Evolutionary conservation across 2,113 vertebrate species (phyloP), one percentile per base, ranked within the genome.

Genomic region (Psammodynastes pulverulentus): DNA sequence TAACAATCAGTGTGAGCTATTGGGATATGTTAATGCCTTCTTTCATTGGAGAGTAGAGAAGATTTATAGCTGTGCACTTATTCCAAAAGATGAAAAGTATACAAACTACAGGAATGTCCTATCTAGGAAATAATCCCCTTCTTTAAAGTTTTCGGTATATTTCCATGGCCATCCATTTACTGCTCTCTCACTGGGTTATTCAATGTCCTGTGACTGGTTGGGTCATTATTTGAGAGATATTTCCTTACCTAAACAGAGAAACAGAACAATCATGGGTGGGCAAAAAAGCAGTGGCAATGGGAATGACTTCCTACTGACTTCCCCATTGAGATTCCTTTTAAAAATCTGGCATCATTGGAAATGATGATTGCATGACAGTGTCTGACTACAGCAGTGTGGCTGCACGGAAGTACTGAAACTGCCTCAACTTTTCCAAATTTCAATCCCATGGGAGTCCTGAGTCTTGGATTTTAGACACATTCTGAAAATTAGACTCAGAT

Each of bases 1-100:
- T 93, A 46, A 0, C 58, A 13, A 87, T 87, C 92, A 34, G 49
- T 90, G 46, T 87, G 84, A 67, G 46, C 15, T 4, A 4, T 39
- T 92, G 84, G 21, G 91, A 23, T 88, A 72, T 89, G 21, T 52
- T 93, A 90, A 46, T 92, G 89, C 91, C 90, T 90, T 45, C 85
- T 86, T 88, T 95, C 94, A 87, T 17, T 84, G 89, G n/a, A 56
- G 84, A 89, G 26, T 24, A 89, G 19, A 7, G 13, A 91, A 26
- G 87, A 56, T 93, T 56, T 84, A 45, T 90, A 24, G 88, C 93
- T 86, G 51, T 45, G n/a, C 93, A 90, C 19, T 84, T 48, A 52
- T 93, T 95, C 89, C 90, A 84, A 89, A 89, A 93, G 92, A 88
- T 0, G 54, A 56, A 72, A 92, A 94, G 24, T 56, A 12, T 72